Conservation (phyloP, 2,888 invertebrate species). For the Orthonychiurus folsomi region DNA sequence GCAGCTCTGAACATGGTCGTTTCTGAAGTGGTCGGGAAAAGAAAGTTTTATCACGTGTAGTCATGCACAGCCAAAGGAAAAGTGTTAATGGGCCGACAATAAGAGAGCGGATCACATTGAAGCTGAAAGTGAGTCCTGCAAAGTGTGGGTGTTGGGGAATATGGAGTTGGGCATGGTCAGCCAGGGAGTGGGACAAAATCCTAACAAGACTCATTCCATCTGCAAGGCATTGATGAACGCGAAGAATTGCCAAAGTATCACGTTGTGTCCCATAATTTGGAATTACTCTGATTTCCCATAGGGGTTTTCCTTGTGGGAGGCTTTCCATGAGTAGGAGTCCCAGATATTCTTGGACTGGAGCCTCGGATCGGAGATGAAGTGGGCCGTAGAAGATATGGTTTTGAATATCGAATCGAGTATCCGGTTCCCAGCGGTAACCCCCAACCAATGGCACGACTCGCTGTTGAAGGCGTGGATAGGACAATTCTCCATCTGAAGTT, state of each 20-base stretch:
- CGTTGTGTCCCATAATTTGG: conserved; percentile 45
- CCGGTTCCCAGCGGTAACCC: conserved; percentile 49
- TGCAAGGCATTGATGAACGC: conserved; percentile 49
- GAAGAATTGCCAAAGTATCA: conserved; percentile 47
- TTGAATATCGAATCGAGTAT: conserved; percentile 47
- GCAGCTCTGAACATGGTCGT: no score
- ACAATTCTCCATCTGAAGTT: conserved; percentile 42
- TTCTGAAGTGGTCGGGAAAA: conserved; percentile 41
- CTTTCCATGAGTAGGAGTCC: conserved; percentile 45
- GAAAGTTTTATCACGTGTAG: conserved; percentile 46
- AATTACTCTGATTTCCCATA: conserved; percentile 51
- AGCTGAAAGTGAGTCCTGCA: conserved; percentile 44
- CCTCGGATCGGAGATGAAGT: conserved; percentile 42
- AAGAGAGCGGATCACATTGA: conserved; percentile 46
- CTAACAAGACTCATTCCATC: conserved; percentile 49
- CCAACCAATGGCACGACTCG: conserved; percentile 44
- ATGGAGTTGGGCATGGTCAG: conserved; percentile 43
- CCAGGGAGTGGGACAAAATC: conserved; percentile 44
- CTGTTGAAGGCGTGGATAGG: conserved; percentile 48
- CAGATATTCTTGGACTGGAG: conserved; percentile 47
- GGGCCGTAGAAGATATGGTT: conserved; percentile 48
- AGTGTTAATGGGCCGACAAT: conserved; percentile 49
- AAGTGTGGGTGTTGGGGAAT: conserved; percentile 44
- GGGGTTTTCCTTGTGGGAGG: conserved; percentile 46
- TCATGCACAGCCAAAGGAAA: conserved; percentile 46